Evolutionary conservation across 2,113 vertebrate species (phyloP), one percentile per base, ranked within the genome.

Genomic region (Piprites chloris): DNA sequence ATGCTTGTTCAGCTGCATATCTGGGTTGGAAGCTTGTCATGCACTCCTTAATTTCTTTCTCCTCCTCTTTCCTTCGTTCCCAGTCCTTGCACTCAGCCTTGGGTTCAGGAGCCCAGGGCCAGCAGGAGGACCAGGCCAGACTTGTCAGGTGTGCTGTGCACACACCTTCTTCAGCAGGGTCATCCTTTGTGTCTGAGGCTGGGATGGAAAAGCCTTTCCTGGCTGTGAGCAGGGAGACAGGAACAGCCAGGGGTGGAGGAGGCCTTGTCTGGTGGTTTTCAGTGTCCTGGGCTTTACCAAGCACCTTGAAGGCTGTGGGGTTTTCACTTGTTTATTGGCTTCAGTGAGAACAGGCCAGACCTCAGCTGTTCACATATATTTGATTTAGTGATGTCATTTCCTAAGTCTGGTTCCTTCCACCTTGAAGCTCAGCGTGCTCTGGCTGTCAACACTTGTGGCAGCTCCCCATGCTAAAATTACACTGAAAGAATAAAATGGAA

Each of bases 241-340:
- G 62, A 61, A 14, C 33, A 49, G 82, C 18, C 28, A 32, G 28
- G 37, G 30, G 6, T 61, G 37, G 41, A 47, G 76, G 79, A 63
- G 85, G 74, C 14, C 39, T 52, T 24, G 52, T 58, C 61, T 27
- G 32, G 42, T 33, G 9, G 11, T 73, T 69, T 71, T 47, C 68
- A 58, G 33, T 14, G 47, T 32, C 17, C 35, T 28, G 91, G 49
- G 26, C 37, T 67, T n/a, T 1, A 19, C 10, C 7, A 10, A 3
- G 9, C 32, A 18, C 37, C 37, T 33, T 28, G 39, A 20, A 35
- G 30, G 2, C 14, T 0, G 0, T 58, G 72, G 37, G 59, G 4
- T 53, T 52, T 59, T 44, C 37, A 14, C 11, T 46, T 59, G 7
- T 69, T 85, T 16, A 7, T 56, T 66, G 41, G 37, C 49, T 49